phyloP scores from a whole-genome alignment of 2,888 invertebrate genomes.

The Scaeva pyrastri region DNA sequence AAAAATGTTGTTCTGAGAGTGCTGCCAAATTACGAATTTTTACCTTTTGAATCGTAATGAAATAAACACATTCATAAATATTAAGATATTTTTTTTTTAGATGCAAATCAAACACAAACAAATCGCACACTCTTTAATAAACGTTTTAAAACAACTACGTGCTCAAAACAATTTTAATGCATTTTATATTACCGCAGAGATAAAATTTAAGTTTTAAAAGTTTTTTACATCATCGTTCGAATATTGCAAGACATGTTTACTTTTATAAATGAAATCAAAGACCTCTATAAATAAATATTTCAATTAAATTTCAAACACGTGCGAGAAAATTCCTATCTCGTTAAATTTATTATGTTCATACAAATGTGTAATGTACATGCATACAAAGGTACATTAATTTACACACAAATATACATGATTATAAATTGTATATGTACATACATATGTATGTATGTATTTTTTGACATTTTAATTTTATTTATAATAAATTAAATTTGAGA shows the following conservation, averaged over 20 bases:
- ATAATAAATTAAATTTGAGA: not conserved
- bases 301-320: slow-evolving; percentile 49
- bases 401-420: too few species aligned
- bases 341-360: not conserved
- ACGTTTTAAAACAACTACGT: not conserved
- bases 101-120: not conserved
- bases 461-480: slow-evolving; percentile 16
- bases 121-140: not conserved
- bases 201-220: not conserved
- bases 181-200: slow-evolving; percentile 11
- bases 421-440: too few species aligned
- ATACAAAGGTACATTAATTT: not conserved
- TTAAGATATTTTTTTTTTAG: not conserved
- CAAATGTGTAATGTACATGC: not conserved
- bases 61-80: not conserved
- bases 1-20: slow-evolving; percentile 1
- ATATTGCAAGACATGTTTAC: slow-evolving; percentile 24
- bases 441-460: not conserved
- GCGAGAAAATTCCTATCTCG: slow-evolving; percentile 20
- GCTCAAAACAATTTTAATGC: slow-evolving; percentile 5
- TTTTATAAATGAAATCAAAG: slow-evolving; percentile 42
- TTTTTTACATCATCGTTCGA: slow-evolving; percentile 19
- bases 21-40: not conserved
- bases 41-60: not conserved
- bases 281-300: slow-evolving; percentile 46